Base-by-base conservation (phyloP, 2,797 vertebrate species). In the Hippopotamyrus pictus region DNA sequence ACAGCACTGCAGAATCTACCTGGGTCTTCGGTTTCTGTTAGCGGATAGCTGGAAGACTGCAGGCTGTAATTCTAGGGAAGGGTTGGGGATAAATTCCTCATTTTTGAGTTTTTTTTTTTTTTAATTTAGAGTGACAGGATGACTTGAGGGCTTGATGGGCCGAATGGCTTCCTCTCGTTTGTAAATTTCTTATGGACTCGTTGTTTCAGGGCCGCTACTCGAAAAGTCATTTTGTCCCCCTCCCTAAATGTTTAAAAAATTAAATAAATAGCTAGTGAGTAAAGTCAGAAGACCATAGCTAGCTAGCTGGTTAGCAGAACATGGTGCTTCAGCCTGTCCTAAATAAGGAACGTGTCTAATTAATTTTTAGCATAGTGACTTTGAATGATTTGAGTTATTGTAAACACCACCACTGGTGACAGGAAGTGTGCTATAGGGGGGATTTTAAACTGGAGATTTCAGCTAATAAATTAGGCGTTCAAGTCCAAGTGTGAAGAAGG, bases 1-100 rank as follows among this genome's bases (percentile, higher is more conserved):
- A 82, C 76, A 82, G 76, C 76, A 19, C 76, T 82, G 76, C 76
- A 85, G 44, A 85, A 48, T 85, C 48, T 85, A 48, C 46, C n/a
- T 85, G 82, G 17, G 19, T 85, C n/a, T 85, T 50, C 9, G 82
- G 82, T 85, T 85, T 85, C 82, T 85, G 82, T 85, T 51, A 85
- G 46, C 11, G 12, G 82, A 85, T 51, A 85, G 82, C 44, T 29
- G 76, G 17, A n/a, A n/a, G 76, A 46, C 76, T 46, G 37, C 19
- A 17, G 33, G 69, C 69, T 37, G 33, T 37, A 73, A 73, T 73
- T 73, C 29, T 6, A 17, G 41, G 76, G 37, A 82, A n/a, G 2
- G 41, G 19, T 82, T 46, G 41, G 2, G 41, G 76, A 44, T 46
- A 46, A 82, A 44, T 9, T 82, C 19, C 41, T 82, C 7, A 46